Base-by-base conservation (phyloP, 2,113 vertebrate genomes). In the Ciconia stormi region DNA sequence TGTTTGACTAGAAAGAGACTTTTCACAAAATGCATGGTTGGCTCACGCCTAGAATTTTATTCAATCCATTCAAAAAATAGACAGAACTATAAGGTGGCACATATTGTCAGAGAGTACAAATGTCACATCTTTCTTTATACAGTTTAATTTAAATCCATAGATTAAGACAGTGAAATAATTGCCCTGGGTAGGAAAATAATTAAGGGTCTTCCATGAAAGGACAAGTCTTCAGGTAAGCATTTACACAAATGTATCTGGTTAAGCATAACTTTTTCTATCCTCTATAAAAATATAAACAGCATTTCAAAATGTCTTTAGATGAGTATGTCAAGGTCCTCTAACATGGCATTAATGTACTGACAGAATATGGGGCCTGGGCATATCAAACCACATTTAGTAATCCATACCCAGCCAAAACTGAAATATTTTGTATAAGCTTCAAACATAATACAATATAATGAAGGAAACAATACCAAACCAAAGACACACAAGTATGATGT, bases 281-380 rank as follows among this genome's bases (percentile, higher is more conserved):
- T 95, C 96, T 98, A 98, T 97, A 98, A 98, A 98, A 98, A 98
- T 97, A 98, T 78, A 97, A 96, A 88, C 71, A 59, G 91, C 90
- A 94, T 96, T 90, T 76, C 61, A 89, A 97, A 95, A 79, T 74
- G 93, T 90, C 67, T 95, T 90, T 71, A 84, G 79, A 19, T 66
- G 74, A 17, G 7, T 76, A 90, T 4, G 9, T 73, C 76, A 89
- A 89, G 50, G 77, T 94, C 89, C 91, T 73, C 77, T 90, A 69
- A 92, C n/a, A 78, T 65, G 49, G 49, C 59, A 90, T 67, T 62
- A 42, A 70, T 12, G 52, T 79, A 82, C 47, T 47, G 47, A 92
- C 87, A 93, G 89, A 94, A 87, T 18, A 71, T 4, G 49, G 63
- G 89, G 61, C 29, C 65, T 58, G 79, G 63, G 49, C 38, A 67